phyloP scores from a whole-genome alignment of 2,113 vertebrate genomes.

The Sylvia atricapilla region DNA sequence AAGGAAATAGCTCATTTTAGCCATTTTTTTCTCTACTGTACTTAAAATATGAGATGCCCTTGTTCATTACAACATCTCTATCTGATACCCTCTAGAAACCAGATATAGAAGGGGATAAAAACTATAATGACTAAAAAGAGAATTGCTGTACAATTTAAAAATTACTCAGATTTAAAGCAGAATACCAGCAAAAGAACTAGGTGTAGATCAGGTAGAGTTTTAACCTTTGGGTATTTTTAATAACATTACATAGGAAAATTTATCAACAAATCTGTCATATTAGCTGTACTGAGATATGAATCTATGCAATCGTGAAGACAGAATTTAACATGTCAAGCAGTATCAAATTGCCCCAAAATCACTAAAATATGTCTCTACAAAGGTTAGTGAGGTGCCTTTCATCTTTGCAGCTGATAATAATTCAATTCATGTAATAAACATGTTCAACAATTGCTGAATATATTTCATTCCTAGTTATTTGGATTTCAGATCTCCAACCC shows the following conservation, averaged over 20 bases:
- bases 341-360: background rate
- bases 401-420: background rate
- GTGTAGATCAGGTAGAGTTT: background rate
- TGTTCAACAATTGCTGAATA: background rate
- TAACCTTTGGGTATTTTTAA: background rate
- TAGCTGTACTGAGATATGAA: background rate
- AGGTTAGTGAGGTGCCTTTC: background rate
- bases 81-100: background rate
- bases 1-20: background rate
- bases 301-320: background rate
- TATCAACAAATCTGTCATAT: background rate
- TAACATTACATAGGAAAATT: background rate
- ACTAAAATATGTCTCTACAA: background rate
- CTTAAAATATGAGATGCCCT: background rate
- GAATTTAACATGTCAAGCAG: background rate
- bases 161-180: background rate
- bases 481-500: background rate
- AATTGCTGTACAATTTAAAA: background rate
- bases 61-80: background rate
- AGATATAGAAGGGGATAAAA: accelerated
- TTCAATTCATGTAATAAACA: background rate
- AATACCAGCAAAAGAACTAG: background rate
- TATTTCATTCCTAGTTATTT: background rate
- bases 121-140: background rate
- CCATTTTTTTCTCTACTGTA: background rate